Base-by-base conservation (phyloP, 2,888 invertebrate species). In the Ptilodon capucinus region DNA sequence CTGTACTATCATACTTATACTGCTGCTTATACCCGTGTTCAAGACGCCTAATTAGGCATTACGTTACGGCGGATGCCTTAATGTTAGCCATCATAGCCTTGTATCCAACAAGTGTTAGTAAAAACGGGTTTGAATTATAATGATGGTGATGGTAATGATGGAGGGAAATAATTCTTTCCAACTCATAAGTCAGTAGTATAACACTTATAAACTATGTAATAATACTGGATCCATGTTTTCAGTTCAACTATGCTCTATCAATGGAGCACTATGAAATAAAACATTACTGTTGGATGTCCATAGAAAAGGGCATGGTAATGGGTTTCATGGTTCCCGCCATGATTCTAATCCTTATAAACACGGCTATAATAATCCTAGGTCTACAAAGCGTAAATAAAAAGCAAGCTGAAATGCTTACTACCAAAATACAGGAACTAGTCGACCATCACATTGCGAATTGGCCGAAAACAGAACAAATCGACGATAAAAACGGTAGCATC, bases 251-350 rank as follows among this genome's bases (percentile, higher is more conserved):
- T 69, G 91, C 93, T 6, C 84, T 93, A n/a, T 93, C 94, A 23
- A 93, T 94, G 67, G 92, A 93, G 60, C 95, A 94, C 55, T 95
- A 95, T 71, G 95, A 95, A 84, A 94, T 93, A 25, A 93, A 93
- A 60, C 92, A 93, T 64, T 95, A 95, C 72, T 95, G 95, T 74
- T 95, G 95, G 93, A 93, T 95, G 92, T 95, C 95, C 0, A 93
- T 95, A 38, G 94, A 95, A 76, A 93, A 94, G 68, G 95, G 95
- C 4, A 95, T 95, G 94, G 92, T 95, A 11, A 88, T 95, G 73
- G 95, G 95, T 36, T 95, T 94, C 75, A 95, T 95, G 93, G 91
- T 94, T 14, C 95, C 95, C 9, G 93, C 94, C 1, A 94, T 94
- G 72, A 81, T 93, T 17, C 81, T 95, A 23, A 94, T 95, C 42